Evolutionary conservation across 2,888 invertebrate species (phyloP).

Genomic region (Allacma fusca): DNA sequence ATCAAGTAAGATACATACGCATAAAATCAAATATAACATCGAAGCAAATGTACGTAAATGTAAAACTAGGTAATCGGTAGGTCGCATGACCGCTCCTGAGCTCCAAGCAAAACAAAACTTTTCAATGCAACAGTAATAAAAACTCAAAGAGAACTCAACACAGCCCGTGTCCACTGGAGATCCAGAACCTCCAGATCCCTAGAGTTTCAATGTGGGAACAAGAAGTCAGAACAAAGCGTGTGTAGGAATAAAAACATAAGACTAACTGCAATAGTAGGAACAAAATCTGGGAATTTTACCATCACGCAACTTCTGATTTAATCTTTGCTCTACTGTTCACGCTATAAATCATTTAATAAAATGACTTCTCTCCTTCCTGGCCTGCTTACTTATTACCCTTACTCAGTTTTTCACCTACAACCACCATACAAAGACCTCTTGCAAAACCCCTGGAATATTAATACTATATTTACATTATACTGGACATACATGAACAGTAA

Average conservation of each 20-base stretch:
- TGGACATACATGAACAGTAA: too few species aligned
- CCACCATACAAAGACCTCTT: neutral
- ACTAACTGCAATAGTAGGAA: neutral
- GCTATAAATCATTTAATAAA: constrained; percentile 20
- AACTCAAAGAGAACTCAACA: neutral
- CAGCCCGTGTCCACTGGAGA: too few species aligned
- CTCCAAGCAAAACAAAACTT: neutral
- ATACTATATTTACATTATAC: too few species aligned
- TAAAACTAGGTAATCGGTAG: neutral
- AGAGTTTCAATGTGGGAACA: too few species aligned
- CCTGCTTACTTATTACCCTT: neutral
- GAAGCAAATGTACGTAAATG: neutral
- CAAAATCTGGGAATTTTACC: neutral
- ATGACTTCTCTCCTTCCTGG: neutral
- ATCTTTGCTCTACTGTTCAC: constrained; percentile 13
- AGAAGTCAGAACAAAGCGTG: neutral
- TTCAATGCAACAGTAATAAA: neutral
- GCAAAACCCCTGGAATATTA: neutral
- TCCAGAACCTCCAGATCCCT: too few species aligned
- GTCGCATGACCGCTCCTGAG: neutral
- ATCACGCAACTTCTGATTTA: constrained; percentile 29
- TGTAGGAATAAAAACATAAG: neutral
- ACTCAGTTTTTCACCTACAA: neutral
- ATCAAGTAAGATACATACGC: too few species aligned
- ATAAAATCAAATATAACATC: neutral